These are phyloP conservation scores for Drosophila takahashii DNA, from an alignment of 1,140 invertebrate genomes.

Conservation along the genomic window DNA sequence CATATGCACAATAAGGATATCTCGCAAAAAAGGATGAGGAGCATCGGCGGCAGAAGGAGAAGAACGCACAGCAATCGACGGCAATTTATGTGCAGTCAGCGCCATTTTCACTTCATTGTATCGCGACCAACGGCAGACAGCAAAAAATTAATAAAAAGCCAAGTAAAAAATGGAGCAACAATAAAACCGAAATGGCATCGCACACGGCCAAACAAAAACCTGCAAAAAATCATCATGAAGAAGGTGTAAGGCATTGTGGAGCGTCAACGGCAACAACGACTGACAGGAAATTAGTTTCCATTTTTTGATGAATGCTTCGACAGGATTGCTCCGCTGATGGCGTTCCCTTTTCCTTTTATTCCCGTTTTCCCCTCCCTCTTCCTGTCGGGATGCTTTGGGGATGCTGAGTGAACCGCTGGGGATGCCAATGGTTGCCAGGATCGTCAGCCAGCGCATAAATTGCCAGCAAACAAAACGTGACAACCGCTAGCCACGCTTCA, in stretches of 20 bases:
- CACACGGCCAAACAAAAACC: slow-evolving; percentile 34
- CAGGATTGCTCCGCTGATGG: slow-evolving; percentile 76
- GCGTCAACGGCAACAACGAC: slow-evolving; percentile 75
- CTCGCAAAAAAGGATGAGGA: slow-evolving; percentile 13
- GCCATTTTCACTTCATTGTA: slow-evolving; percentile 81
- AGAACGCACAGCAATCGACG: slow-evolving; percentile 65
- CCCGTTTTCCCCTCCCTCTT: slow-evolving; percentile 21
- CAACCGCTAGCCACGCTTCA: slow-evolving; percentile 80
- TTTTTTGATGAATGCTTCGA: slow-evolving; percentile 84
- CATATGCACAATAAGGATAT: slow-evolving; percentile 68
- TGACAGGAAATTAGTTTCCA: slow-evolving; percentile 84
- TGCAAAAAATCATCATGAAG: slow-evolving; percentile 54
- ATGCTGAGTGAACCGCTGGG: slow-evolving; percentile 18
- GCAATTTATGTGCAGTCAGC: slow-evolving; percentile 81
- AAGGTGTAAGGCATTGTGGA: slow-evolving; percentile 77
- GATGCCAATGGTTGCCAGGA: slow-evolving; percentile 50
- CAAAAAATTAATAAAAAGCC: slow-evolving; percentile 79
- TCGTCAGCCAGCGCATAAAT: slow-evolving; percentile 74
- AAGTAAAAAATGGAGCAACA: slow-evolving; percentile 78
- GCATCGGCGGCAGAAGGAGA: slow-evolving; percentile 4
- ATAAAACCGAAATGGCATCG: slow-evolving; percentile 75
- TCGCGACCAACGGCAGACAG: slow-evolving; percentile 77
- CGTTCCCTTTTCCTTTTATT: slow-evolving; percentile 33
- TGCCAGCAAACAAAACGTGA: slow-evolving; percentile 75
- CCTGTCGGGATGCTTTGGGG: slow-evolving; percentile 37